phyloP scores from a whole-genome alignment of 53 echinoderm and acorn worm species.

The Patiria pectinifera region DNA sequence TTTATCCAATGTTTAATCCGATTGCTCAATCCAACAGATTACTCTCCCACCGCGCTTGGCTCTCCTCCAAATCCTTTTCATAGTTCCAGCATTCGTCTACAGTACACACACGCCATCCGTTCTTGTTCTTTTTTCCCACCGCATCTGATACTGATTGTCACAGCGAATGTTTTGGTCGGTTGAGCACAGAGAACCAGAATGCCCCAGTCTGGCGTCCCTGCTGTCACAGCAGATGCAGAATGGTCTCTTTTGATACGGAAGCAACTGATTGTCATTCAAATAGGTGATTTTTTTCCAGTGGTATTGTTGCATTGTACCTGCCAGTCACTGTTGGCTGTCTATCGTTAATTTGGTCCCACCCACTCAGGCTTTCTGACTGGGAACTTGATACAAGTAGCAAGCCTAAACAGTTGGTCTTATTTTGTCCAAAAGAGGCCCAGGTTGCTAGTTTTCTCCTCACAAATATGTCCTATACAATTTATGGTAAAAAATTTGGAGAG shows the following conservation, averaged over 20 bases:
- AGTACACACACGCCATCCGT: background rate
- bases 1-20: background rate
- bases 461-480: too few species aligned
- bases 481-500: too few species aligned
- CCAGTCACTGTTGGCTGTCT: background rate
- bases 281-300: background rate
- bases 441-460: too few species aligned
- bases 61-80: background rate
- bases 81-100: background rate
- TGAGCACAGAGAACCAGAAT: background rate
- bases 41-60: background rate
- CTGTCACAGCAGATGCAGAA: background rate
- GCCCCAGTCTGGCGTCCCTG: background rate
- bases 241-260: constrained; percentile 1
- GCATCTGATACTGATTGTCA: background rate
- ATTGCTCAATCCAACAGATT: background rate
- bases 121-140: background rate
- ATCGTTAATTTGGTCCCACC: constrained; percentile 12
- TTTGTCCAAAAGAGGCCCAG: background rate
- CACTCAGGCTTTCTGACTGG: background rate
- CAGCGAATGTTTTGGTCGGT: background rate
- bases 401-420: background rate
- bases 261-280: background rate
- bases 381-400: background rate
- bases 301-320: background rate